phyloP scores from a whole-genome alignment of 1,140 invertebrate genomes.

The Xylocopa sonorina region DNA sequence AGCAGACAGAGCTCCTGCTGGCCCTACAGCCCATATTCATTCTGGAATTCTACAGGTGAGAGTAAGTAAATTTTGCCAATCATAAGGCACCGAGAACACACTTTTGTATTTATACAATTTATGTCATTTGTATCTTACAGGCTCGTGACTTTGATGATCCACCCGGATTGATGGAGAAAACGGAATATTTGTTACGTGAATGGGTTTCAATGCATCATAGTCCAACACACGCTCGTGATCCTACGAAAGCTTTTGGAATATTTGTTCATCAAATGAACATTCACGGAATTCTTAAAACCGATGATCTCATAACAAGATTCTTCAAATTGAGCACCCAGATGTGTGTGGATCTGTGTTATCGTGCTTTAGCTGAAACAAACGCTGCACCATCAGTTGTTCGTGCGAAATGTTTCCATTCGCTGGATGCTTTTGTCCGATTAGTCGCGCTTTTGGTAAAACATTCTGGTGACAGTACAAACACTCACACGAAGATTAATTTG shows the following conservation, averaged over 20 bases:
- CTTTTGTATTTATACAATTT: conserved; percentile 25
- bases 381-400: conserved; percentile 86
- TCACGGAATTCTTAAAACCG: conserved; percentile 97
- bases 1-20: conserved; percentile 87
- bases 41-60: conserved; percentile 93
- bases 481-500: conserved; percentile 97
- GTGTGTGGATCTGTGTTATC: conserved; percentile 97
- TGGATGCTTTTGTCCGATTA: conserved; percentile 97
- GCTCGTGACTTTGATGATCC: conserved; percentile 96
- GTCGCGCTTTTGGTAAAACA: conserved; percentile 98
- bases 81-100: conserved; percentile 20
- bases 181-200: conserved; percentile 95
- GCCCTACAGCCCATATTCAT: conserved; percentile 95
- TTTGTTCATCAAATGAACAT: conserved; percentile 98
- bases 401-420: conserved; percentile 96
- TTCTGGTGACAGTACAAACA: conserved; percentile 93
- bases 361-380: conserved; percentile 85
- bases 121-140: conserved; percentile 78
- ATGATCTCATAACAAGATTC: conserved; percentile 98
- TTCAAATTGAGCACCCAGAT: conserved; percentile 98
- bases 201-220: conserved; percentile 97
- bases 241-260: conserved; percentile 95
- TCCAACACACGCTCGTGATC: conserved; percentile 90
- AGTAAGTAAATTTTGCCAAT: conserved; percentile 78
- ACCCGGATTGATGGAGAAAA: conserved; percentile 96